phyloP scores from a whole-genome alignment of 2,113 vertebrate genomes.

The Paracyprichromis sp. region DNA sequence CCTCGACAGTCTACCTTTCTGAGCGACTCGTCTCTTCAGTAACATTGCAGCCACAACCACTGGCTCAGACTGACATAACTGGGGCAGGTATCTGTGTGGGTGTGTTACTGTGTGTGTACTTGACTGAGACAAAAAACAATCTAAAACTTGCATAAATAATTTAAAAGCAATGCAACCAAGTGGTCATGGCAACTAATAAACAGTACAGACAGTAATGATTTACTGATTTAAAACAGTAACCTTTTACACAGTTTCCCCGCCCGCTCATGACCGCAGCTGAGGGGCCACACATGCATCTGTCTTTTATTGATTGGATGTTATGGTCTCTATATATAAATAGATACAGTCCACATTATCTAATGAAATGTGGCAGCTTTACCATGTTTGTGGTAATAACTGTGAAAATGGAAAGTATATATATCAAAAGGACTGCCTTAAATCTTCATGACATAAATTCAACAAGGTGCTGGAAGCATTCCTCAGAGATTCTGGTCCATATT shows the following conservation, averaged over 20 bases:
- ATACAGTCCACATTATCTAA: neutral
- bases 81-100: conserved; percentile 34
- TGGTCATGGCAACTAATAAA: neutral
- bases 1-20: conserved; percentile 17
- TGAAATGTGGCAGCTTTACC: neutral
- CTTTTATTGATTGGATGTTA: neutral
- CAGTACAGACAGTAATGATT: neutral
- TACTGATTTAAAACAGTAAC: neutral
- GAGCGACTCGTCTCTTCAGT: conserved; percentile 12
- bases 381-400: neutral
- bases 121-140: neutral
- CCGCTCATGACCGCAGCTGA: neutral
- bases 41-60: conserved; percentile 1
- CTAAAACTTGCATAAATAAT: neutral
- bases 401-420: neutral
- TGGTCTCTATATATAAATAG: neutral
- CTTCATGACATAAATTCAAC: neutral
- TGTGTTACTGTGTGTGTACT: neutral
- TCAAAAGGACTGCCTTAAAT: neutral
- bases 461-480: neutral
- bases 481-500: neutral
- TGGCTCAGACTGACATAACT: conserved; percentile 53
- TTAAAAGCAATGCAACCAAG: neutral
- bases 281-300: neutral
- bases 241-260: neutral